Percentiles rank a stretch among this genome's conserved stretches.
phyloP scores from a whole-genome alignment of 2,888 invertebrate genomes.

The Amphipyra berbera region DNA sequence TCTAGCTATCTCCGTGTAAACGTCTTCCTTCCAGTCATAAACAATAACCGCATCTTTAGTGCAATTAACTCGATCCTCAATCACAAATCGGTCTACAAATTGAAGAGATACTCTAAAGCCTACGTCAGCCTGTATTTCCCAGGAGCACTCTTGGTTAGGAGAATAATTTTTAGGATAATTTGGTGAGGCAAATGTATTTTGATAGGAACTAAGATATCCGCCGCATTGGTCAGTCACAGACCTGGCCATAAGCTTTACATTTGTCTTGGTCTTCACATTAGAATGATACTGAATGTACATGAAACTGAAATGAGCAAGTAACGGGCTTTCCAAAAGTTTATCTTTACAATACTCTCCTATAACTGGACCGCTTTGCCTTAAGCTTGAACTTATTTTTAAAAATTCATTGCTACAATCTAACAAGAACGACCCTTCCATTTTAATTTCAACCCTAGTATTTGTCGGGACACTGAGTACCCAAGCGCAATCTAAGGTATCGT shows the following conservation, averaged over 20 bases:
- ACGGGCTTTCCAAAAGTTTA: constrained; percentile 79
- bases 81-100: constrained; percentile 93
- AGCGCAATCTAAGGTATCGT: constrained; percentile 91
- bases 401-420: constrained; percentile 78
- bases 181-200: constrained; percentile 87
- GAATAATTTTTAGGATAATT: constrained; percentile 92
- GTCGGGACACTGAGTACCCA: constrained; percentile 90
- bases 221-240: constrained; percentile 91
- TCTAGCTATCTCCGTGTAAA: constrained; percentile 88
- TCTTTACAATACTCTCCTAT: constrained; percentile 91
- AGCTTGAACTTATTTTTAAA: constrained; percentile 83
- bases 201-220: constrained; percentile 88
- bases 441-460: constrained; percentile 77
- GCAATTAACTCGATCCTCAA: constrained; percentile 93
- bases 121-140: constrained; percentile 91
- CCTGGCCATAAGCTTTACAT: constrained; percentile 70
- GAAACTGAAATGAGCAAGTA: constrained; percentile 84
- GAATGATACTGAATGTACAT: constrained; percentile 93
- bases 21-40: constrained; percentile 89
- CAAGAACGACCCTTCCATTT: constrained; percentile 71
- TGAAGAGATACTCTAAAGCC: constrained; percentile 92
- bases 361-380: constrained; percentile 81
- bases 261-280: constrained; percentile 70
- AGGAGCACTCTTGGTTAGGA: constrained; percentile 94
- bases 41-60: constrained; percentile 93